Evolutionary conservation across 2,797 vertebrate genomes (phyloP).

Genomic region (Eurystomus glaucurus): DNA sequence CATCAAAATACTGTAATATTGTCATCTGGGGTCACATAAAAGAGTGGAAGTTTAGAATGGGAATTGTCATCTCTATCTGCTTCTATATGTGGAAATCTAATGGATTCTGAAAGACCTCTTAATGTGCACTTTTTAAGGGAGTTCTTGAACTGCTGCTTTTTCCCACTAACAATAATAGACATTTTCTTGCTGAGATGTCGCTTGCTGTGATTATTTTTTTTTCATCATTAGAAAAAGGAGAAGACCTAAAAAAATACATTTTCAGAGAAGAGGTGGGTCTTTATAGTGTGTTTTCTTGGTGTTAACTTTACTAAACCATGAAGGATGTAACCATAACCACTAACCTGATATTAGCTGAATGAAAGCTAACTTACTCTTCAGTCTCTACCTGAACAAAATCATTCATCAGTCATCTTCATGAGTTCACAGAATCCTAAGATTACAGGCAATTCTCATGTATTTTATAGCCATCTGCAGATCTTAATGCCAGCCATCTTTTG

Average conservation of each 20-base stretch:
- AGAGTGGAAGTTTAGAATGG: background rate
- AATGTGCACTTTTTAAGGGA: background rate
- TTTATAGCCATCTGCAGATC: background rate
- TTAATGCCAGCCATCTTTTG: background rate
- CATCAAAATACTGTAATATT: background rate
- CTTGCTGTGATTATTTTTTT: background rate
- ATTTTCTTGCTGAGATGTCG: background rate
- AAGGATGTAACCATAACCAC: background rate
- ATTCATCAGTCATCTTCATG: background rate
- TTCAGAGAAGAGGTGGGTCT: background rate
- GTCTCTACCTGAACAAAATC: conserved; percentile 3
- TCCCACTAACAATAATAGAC: background rate
- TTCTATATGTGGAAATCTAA: background rate
- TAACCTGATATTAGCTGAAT: conserved; percentile 35
- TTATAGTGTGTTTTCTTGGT: background rate
- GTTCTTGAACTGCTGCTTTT: background rate
- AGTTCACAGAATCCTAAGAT: background rate
- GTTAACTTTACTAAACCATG: background rate
- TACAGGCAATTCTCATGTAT: background rate
- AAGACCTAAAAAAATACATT: background rate
- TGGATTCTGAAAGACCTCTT: background rate
- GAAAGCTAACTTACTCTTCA: conserved; percentile 12
- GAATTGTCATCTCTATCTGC: background rate
- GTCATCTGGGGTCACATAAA: background rate
- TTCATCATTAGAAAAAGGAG: background rate